Evolutionary conservation across 2,797 vertebrate species (phyloP), one percentile per base, ranked within the genome.

Genomic region (Sorex maritimensis): DNA sequence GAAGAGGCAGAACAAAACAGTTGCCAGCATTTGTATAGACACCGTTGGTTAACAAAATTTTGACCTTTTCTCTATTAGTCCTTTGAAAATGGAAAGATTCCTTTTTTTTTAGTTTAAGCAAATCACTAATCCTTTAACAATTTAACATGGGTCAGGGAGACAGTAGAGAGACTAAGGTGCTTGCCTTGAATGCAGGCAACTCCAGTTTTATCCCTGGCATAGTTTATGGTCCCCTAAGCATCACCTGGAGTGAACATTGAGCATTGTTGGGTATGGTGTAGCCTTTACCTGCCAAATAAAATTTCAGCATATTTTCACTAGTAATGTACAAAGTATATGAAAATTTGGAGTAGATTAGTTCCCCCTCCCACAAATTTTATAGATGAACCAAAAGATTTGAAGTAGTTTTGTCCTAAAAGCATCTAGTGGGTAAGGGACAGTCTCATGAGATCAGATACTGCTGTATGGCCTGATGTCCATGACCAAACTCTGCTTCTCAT

Each of bases 291-390:
- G 58, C 58, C 17, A 61, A 61, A 61, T 44, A 74, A 46, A 91
- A 12, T 61, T 63, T 78, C 67, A 61, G 0, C 0, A 0, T 44
- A 68, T 73, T 94, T 94, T 91, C 23, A 55, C 30, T 46, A 81
- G 46, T 92, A 93, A 81, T 81, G 86, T 68, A 77, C 13, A 73
- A 73, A 78, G 21, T 81, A 34, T 23, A 78, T 71, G n/a, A 92
- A 79, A 13, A 0, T 26, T 44, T 52, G 38, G 41, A 30, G 61
- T 72, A 24, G 1, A 9, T 78, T 91, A 93, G 74, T 88, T 92
- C 72, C 11, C 10, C 77, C n/a, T 63, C 85, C 88, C n/a, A 23
- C 21, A 63, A 58, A 38, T 80, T 94, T 94, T 81, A 55, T 52
- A 88, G 55, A 67, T 85, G 19, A 92, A 13, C 14, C 2, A 72